Evolutionary conservation across 2,888 invertebrate species (phyloP).

Genomic region (Drosophila robusta): DNA sequence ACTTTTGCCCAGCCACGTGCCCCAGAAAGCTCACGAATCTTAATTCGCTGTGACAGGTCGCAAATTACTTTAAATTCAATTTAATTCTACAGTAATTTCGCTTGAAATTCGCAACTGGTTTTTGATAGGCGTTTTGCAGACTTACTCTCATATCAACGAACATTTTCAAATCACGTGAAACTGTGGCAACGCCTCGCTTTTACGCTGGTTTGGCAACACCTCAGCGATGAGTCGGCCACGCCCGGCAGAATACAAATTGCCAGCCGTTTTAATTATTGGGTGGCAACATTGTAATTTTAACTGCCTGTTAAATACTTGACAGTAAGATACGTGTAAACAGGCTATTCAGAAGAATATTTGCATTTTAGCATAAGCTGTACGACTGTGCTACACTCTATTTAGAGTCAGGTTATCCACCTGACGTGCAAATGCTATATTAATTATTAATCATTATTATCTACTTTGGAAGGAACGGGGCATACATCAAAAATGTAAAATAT

Average conservation of each 20-base stretch:
- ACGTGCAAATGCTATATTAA: too few species aligned
- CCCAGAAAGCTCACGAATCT: slow-evolving; percentile 5
- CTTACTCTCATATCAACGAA: too few species aligned
- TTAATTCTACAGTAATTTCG: not conserved
- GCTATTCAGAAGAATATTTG: too few species aligned
- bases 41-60: not conserved
- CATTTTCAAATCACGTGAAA: not conserved
- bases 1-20: slow-evolving; percentile 58
- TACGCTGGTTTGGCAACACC: not conserved
- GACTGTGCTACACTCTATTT: too few species aligned
- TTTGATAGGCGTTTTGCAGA: not conserved
- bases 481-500: too few species aligned
- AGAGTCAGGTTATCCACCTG: too few species aligned
- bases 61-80: not conserved
- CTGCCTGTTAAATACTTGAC: not conserved
- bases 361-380: too few species aligned
- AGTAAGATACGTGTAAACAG: too few species aligned
- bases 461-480: too few species aligned
- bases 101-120: slow-evolving; percentile 24
- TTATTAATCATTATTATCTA: too few species aligned
- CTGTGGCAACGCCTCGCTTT: not conserved
- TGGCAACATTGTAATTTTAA: not conserved
- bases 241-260: too few species aligned
- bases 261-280: not conserved
- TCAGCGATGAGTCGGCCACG: not conserved